These are phyloP conservation scores for Leuciscus idus DNA, from an alignment of 2,113 vertebrate genomes.

Conservation along the genomic window DNA sequence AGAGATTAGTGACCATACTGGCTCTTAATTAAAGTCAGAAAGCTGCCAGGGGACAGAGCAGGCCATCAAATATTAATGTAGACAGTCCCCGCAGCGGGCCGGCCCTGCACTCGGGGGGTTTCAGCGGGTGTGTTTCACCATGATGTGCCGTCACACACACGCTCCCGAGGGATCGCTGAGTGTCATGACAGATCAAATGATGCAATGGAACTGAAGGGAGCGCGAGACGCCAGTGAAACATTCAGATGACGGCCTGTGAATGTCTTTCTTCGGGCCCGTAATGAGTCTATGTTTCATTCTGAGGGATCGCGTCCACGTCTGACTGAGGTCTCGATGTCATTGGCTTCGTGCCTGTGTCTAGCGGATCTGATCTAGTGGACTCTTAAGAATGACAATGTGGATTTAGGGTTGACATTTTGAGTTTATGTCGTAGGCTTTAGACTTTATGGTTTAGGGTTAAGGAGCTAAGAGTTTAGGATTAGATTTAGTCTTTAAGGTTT, in stretches of 20 bases:
- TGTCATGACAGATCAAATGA: slow-evolving; percentile 46
- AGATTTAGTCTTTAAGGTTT: neutral
- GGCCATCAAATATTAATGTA: slow-evolving; percentile 73
- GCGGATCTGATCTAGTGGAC: neutral
- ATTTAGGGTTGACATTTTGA: neutral
- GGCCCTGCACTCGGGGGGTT: slow-evolving; percentile 29
- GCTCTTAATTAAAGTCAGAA: slow-evolving; percentile 72
- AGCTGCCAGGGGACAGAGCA: slow-evolving; percentile 56
- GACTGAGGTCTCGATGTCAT: slow-evolving; percentile 4
- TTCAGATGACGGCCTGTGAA: neutral
- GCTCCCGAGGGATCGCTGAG: slow-evolving; percentile 28
- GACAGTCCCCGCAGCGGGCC: slow-evolving; percentile 10
- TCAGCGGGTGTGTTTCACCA: slow-evolving; percentile 10
- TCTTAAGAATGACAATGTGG: neutral
- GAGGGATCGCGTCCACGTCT: neutral
- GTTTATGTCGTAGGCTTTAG: neutral
- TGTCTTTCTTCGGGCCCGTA: slow-evolving; percentile 24
- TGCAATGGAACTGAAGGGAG: slow-evolving; percentile 42
- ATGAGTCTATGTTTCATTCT: slow-evolving; percentile 20
- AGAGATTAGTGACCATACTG: slow-evolving; percentile 62
- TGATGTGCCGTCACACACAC: slow-evolving; percentile 18
- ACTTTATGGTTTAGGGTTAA: neutral
- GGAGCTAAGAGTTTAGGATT: neutral
- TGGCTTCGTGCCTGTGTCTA: neutral
- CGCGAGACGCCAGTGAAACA: neutral